phyloP scores from a whole-genome alignment of 2,113 vertebrate species.

The Coptodon rendalli region DNA sequence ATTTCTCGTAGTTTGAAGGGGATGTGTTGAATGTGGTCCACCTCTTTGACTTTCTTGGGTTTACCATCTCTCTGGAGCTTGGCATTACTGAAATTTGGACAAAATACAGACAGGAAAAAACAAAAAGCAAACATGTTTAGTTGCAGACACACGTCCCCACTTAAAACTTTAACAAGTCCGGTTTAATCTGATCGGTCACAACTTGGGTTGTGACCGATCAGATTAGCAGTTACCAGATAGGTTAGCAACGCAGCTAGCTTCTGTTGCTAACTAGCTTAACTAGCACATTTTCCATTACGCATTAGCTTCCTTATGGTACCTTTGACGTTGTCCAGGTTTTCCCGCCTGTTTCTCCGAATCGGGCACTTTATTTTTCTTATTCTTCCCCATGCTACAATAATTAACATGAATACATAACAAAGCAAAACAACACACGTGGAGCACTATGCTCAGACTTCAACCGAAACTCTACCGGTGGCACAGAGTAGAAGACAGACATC shows the following conservation, averaged over 20 bases:
- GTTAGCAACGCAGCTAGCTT: slow-evolving; percentile 1
- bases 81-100: slow-evolving; percentile 10
- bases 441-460: neutral
- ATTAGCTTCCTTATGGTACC: slow-evolving; percentile 37
- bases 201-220: too few relatives aligned
- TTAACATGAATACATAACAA: neutral
- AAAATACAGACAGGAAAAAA: neutral
- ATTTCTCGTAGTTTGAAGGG: slow-evolving; percentile 87
- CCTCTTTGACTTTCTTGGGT: slow-evolving; percentile 47
- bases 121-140: neutral
- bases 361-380: slow-evolving; percentile 16
- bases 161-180: neutral
- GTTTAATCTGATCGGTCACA: neutral
- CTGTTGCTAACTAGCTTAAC: neutral
- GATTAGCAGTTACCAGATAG: too few relatives aligned
- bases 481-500: neutral
- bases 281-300: neutral
- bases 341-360: neutral
- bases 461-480: neutral
- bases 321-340: neutral
- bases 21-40: slow-evolving; percentile 81
- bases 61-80: slow-evolving; percentile 69
- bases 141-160: neutral
- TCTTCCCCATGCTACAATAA: slow-evolving; percentile 44
- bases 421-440: slow-evolving; percentile 4